phyloP scores from a whole-genome alignment of 2,797 vertebrate species.

The Enteromius paludinosus region DNA sequence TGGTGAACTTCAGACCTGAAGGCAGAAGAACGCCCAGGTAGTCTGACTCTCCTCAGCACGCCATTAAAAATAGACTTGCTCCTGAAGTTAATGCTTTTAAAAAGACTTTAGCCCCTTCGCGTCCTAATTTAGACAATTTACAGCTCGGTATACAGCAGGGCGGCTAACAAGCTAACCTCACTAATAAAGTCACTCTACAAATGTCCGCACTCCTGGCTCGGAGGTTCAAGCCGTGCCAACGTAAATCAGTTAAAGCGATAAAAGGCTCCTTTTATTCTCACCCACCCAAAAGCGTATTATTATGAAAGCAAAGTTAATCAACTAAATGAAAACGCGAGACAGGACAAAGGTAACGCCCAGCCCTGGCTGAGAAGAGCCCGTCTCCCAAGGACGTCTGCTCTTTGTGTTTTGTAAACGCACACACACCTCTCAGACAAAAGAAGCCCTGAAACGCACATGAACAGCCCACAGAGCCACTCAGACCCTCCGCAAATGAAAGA shows the following conservation, averaged over 20 bases:
- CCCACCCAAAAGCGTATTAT: slow-evolving; percentile 22
- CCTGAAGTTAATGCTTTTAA: slow-evolving; percentile 52
- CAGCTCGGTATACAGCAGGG: slow-evolving; percentile 10
- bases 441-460: slow-evolving; percentile 30
- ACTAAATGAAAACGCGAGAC: slow-evolving; percentile 39
- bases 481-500: slow-evolving; percentile 38
- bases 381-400: slow-evolving; percentile 48
- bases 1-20: not conserved
- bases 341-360: slow-evolving; percentile 41
- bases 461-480: slow-evolving; percentile 13
- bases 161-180: slow-evolving; percentile 37
- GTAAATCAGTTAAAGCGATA: slow-evolving; percentile 41
- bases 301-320: slow-evolving; percentile 45
- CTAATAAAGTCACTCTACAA: slow-evolving; percentile 52
- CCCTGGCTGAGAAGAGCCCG: slow-evolving; percentile 13
- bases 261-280: slow-evolving; percentile 35
- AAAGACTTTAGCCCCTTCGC: slow-evolving; percentile 44
- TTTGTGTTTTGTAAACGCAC: slow-evolving; percentile 42
- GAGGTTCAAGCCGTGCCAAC: slow-evolving; percentile 27
- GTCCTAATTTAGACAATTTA: slow-evolving; percentile 52
- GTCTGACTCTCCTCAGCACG: not conserved
- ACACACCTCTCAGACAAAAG: slow-evolving; percentile 41
- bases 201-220: slow-evolving; percentile 32
- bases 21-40: slow-evolving; percentile 10
- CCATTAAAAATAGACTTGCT: slow-evolving; percentile 50